Evolutionary conservation across 2,888 invertebrate genomes (phyloP).

Genomic region (Holacanthella duospinosa): DNA sequence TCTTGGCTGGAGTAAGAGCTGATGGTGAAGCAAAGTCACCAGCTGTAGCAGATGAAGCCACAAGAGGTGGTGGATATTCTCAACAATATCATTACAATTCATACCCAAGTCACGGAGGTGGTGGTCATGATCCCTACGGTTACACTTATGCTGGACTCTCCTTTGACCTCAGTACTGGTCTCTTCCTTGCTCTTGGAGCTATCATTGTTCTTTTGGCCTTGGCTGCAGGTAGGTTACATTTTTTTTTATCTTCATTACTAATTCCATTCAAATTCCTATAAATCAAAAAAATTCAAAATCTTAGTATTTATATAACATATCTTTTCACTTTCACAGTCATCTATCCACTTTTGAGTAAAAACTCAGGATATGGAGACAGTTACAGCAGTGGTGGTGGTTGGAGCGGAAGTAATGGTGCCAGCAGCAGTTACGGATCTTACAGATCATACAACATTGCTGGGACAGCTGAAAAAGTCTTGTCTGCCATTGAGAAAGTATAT

Average conservation of each 20-base stretch:
- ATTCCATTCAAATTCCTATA: no score
- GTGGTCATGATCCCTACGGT: slow-evolving; percentile 37
- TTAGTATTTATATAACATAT: background rate
- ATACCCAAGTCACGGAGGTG: slow-evolving; percentile 23
- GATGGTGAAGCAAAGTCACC: slow-evolving; percentile 32
- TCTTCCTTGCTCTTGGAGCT: slow-evolving; percentile 38
- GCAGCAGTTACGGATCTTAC: slow-evolving; percentile 36
- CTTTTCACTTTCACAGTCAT: slow-evolving; percentile 19
- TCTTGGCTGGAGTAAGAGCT: slow-evolving; percentile 36
- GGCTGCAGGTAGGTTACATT: slow-evolving; percentile 34
- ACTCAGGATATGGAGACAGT: slow-evolving; percentile 36
- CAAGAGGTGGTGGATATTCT: slow-evolving; percentile 34
- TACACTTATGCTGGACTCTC: slow-evolving; percentile 38
- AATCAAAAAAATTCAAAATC: background rate
- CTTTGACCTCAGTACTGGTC: slow-evolving; percentile 37
- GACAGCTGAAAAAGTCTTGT: slow-evolving; percentile 36
- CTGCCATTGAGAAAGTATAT: slow-evolving; percentile 36
- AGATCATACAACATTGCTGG: slow-evolving; percentile 37
- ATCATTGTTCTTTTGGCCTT: slow-evolving; percentile 37
- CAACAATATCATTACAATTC: slow-evolving; percentile 38
- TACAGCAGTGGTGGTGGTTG: slow-evolving; percentile 28
- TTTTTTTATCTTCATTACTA: background rate
- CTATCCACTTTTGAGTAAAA: slow-evolving; percentile 38
- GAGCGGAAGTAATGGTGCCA: slow-evolving; percentile 8
- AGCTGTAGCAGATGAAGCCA: slow-evolving; percentile 28